phyloP scores from a whole-genome alignment of 2,888 invertebrate genomes.

The Bombylius discolor region DNA sequence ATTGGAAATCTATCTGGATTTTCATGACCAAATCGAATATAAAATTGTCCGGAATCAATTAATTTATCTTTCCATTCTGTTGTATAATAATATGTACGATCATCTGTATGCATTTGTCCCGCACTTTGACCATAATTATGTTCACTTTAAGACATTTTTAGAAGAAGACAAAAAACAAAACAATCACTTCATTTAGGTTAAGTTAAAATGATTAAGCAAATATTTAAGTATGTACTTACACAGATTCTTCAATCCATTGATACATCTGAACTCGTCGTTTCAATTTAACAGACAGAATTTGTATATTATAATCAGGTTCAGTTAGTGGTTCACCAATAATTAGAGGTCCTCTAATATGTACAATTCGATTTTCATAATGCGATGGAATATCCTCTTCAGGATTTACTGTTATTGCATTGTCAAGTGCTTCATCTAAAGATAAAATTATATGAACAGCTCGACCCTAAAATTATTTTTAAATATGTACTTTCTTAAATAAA shows the following conservation, averaged over 20 bases:
- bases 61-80: conserved; percentile 77
- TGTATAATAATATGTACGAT: conserved; percentile 66
- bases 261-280: conserved; percentile 83
- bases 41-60: conserved; percentile 65
- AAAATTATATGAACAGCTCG: conserved; percentile 66
- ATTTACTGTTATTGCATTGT: conserved; percentile 41
- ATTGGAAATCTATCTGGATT: conserved; percentile 67
- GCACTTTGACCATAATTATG: conserved; percentile 36
- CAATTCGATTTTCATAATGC: conserved; percentile 58
- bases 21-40: conserved; percentile 62
- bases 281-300: conserved; percentile 70
- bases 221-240: conserved; percentile 19
- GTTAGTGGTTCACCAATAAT: conserved; percentile 67
- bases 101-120: conserved; percentile 39
- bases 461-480: conserved; percentile 40
- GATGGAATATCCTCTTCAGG: conserved; percentile 60
- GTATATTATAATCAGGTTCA: conserved; percentile 75
- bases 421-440: conserved; percentile 62
- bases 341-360: conserved; percentile 65
- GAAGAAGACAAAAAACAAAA: neutral
- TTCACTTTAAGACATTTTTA: too few species aligned
- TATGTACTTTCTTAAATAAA: neutral
- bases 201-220: neutral
- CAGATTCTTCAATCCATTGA: conserved; percentile 74
- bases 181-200: neutral